A percentile compares a stretch with the other conserved stretches of the same genome.
phyloP scores from a whole-genome alignment of 2,797 vertebrate species.

The Poliocrania exsul region DNA sequence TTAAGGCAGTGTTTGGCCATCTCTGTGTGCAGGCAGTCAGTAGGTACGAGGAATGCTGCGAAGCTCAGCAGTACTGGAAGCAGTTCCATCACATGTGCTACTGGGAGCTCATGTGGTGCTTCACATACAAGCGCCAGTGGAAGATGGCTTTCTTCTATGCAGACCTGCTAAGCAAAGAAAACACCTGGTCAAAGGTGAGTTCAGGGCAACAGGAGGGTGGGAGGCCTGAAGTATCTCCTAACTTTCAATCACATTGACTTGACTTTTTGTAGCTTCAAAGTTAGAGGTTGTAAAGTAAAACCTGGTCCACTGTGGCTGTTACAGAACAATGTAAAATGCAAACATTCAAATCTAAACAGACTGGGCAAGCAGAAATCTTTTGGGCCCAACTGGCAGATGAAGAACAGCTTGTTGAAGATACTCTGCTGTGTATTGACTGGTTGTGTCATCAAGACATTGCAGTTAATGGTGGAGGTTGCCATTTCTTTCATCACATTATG shows the following conservation, averaged over 20 bases:
- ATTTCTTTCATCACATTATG: background rate
- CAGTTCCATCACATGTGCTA: conserved; percentile 99
- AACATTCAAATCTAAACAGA: background rate
- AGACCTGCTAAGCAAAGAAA: conserved; percentile 96
- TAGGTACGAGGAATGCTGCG: conserved; percentile 94
- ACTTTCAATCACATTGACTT: background rate
- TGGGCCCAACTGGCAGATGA: background rate
- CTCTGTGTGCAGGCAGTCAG: conserved; percentile 83
- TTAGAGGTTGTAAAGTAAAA: background rate
- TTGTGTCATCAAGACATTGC: background rate
- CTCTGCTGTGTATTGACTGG: background rate
- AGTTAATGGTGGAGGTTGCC: background rate
- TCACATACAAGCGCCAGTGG: conserved; percentile 96
- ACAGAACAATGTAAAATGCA: background rate
- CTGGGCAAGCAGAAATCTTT: background rate
- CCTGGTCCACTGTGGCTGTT: background rate
- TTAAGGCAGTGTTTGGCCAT: background rate
- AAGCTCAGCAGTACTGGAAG: conserved; percentile 96
- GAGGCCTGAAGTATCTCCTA: background rate
- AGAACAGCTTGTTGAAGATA: background rate
- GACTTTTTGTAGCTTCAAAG: background rate
- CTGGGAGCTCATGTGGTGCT: conserved; percentile 99
- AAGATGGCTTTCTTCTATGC: conserved; percentile 99
- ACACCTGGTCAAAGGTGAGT: conserved; percentile 94
- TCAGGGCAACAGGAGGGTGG: background rate